These are phyloP conservation scores for Thysanoteuthis rhombus DNA, from an alignment of 2,888 invertebrate species.

Conservation along the genomic window DNA sequence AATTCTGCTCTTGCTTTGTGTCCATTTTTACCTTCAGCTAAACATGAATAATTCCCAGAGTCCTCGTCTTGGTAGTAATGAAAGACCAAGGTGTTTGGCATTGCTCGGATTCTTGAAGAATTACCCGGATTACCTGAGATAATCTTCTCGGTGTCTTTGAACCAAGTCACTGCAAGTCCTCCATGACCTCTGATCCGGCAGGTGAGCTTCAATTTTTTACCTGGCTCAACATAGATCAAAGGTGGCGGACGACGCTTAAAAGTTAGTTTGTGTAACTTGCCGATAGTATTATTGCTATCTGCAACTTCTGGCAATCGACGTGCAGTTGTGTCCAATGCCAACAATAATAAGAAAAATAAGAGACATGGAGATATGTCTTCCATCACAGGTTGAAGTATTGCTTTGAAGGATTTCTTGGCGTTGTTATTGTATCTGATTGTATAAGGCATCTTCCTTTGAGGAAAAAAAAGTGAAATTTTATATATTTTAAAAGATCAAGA, in stretches of 20 bases:
- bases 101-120: background rate
- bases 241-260: background rate
- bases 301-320: background rate
- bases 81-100: background rate
- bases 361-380: background rate
- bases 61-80: background rate
- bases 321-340: background rate
- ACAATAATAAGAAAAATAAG: background rate
- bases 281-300: background rate
- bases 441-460: background rate
- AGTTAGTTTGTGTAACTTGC: background rate
- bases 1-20: background rate
- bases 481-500: background rate
- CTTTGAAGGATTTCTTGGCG: background rate
- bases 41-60: slow-evolving; percentile 1
- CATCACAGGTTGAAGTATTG: background rate
- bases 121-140: background rate
- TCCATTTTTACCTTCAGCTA: background rate
- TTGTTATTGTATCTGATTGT: background rate
- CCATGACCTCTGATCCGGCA: background rate
- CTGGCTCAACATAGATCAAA: background rate
- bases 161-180: background rate
- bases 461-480: background rate
- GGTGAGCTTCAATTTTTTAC: background rate
- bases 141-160: background rate